Evolutionary conservation across 2,113 vertebrate genomes (phyloP).

Genomic region (Rhagologus leucostigma): DNA sequence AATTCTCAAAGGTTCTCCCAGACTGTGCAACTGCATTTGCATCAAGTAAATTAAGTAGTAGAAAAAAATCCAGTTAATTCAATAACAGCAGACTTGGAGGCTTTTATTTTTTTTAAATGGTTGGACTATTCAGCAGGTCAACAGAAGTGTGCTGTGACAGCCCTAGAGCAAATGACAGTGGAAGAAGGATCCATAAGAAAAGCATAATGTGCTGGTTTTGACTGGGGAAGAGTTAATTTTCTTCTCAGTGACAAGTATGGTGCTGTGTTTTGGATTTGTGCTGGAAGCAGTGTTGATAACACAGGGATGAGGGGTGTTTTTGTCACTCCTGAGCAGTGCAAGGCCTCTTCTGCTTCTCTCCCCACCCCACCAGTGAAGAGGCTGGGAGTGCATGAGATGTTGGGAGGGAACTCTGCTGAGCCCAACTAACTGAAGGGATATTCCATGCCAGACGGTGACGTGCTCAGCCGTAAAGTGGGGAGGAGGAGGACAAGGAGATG

Average conservation of each 20-base stretch:
- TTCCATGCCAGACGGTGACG: too few species aligned
- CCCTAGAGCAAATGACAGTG: neutral
- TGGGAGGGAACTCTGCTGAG: neutral
- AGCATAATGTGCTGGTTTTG: neutral
- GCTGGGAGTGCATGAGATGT: rapidly evolving
- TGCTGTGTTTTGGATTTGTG: neutral
- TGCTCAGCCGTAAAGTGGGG: too few species aligned
- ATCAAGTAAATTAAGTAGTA: neutral
- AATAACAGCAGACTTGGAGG: neutral
- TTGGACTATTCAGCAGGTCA: neutral
- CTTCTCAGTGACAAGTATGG: neutral
- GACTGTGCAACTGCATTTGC: neutral
- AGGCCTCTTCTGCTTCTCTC: neutral
- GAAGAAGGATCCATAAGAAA: neutral
- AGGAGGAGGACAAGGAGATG: neutral
- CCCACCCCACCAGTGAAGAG: rapidly evolving
- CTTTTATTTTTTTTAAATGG: neutral
- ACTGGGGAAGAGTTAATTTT: neutral
- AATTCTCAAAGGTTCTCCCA: neutral
- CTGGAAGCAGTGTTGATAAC: neutral
- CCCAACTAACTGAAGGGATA: neutral
- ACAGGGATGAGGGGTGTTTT: neutral
- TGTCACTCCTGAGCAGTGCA: neutral
- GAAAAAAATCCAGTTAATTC: neutral
- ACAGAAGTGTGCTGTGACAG: neutral